Percentiles rank a stretch among this genome's conserved stretches.
Conservation (phyloP, 2,888 invertebrate genomes). For the Ochlodes sylvanus region DNA sequence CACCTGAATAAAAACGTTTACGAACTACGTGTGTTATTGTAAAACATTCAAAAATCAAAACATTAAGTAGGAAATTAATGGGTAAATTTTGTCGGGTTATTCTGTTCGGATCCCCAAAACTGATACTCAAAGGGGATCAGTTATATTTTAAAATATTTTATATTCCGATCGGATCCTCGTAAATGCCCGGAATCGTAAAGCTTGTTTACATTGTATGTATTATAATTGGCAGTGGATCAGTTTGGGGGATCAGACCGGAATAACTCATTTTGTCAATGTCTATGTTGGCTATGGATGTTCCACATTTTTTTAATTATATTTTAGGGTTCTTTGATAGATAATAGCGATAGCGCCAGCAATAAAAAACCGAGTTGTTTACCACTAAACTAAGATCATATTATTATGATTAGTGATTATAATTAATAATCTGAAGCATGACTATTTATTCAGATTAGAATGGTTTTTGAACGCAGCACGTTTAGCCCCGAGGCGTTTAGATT, state of each 20-base stretch:
- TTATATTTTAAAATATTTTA: no score
- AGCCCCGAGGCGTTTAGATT: slow-evolving; percentile 12
- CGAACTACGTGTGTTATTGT: background rate
- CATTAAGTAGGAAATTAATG: background rate
- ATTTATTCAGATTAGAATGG: slow-evolving; percentile 7
- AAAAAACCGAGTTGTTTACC: slow-evolving; percentile 2
- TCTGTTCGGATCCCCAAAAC: no score
- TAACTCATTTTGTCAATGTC: no score
- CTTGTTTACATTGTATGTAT: no score
- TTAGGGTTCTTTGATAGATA: no score
- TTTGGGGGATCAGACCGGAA: no score
- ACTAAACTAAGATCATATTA: background rate
- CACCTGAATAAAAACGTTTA: slow-evolving; percentile 2
- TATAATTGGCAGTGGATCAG: no score
- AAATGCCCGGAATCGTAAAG: no score
- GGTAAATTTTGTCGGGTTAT: background rate
- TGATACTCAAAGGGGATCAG: no score
- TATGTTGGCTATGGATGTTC: no score
- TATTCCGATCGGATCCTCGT: no score
- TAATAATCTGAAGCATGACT: background rate
- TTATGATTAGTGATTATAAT: background rate
- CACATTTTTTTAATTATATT: no score
- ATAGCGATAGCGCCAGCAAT: background rate
- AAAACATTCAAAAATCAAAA: background rate
- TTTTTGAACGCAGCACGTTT: slow-evolving; percentile 13